phyloP scores from a whole-genome alignment of 2,797 vertebrate species.

The Eleutherodactylus coqui region DNA sequence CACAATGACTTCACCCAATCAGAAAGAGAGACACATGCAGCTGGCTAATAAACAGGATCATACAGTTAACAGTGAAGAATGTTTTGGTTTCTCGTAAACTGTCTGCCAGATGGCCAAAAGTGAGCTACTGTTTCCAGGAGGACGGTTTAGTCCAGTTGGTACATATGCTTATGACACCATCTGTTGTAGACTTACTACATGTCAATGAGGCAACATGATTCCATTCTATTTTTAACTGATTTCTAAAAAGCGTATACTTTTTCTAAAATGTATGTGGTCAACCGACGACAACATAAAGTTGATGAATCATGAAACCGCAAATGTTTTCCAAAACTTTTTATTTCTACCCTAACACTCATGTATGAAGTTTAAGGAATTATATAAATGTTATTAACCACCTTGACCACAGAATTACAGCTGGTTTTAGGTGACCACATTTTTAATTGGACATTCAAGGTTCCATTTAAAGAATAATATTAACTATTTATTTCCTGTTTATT shows the following conservation, averaged over 20 bases:
- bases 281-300: not conserved
- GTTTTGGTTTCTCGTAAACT: conserved; percentile 50
- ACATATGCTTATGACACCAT: conserved; percentile 13
- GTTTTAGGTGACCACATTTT: too few relatives aligned
- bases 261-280: not conserved
- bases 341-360: too few relatives aligned
- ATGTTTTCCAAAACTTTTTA: too few relatives aligned
- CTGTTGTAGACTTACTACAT: conserved; percentile 19
- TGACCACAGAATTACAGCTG: too few relatives aligned
- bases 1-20: conserved; percentile 20
- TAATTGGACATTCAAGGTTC: too few relatives aligned
- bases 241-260: not conserved
- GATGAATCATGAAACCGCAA: not conserved
- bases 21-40: conserved; percentile 23
- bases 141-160: conserved; percentile 32
- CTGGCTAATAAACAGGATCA: conserved; percentile 26
- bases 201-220: not conserved
- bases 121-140: conserved; percentile 53
- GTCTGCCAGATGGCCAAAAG: conserved; percentile 55
- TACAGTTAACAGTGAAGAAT: conserved; percentile 46
- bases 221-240: not conserved
- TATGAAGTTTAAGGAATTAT: too few relatives aligned
- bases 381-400: too few relatives aligned
- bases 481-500: too few relatives aligned
- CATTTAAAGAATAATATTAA: not conserved